Percentiles rank a stretch among this genome's conserved stretches.
These are phyloP conservation scores for Macroramphosus scolopax DNA, from an alignment of 2,797 vertebrate species.

Conservation along the genomic window DNA sequence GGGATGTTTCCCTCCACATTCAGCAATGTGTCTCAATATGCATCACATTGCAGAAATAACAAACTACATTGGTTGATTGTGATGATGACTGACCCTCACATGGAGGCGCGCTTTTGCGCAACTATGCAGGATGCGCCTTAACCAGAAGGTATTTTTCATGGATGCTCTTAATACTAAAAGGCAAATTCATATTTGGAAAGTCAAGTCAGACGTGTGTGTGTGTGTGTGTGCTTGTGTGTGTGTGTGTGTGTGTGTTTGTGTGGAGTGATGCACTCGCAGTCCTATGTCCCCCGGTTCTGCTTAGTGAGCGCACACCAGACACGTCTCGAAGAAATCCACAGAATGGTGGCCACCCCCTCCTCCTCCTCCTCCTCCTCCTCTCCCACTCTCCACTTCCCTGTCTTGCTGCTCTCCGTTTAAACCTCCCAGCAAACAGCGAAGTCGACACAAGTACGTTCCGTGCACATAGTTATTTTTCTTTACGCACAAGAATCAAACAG, in stretches of 20 bases:
- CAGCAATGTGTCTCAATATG: too few species aligned
- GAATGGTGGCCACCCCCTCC: constrained; percentile 58
- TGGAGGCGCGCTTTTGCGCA: constrained; percentile 65
- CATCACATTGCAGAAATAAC: too few species aligned
- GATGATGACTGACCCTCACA: constrained; percentile 33
- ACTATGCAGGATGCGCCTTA: constrained; percentile 54
- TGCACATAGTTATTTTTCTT: too few species aligned
- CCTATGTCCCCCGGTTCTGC: constrained; percentile 60
- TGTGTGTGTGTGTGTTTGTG: neutral
- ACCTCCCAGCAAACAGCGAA: constrained; percentile 77
- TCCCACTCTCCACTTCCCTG: constrained; percentile 20
- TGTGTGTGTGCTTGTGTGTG: neutral
- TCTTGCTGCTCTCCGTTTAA: constrained; percentile 62
- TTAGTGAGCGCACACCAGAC: constrained; percentile 79
- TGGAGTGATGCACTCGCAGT: constrained; percentile 39
- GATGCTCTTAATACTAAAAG: constrained; percentile 1
- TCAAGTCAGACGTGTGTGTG: neutral
- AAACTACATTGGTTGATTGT: constrained; percentile 8
- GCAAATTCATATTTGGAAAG: constrained; percentile 5
- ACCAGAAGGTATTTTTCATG: constrained; percentile 17
- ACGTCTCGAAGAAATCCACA: constrained; percentile 84
- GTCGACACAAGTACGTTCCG: too few species aligned
- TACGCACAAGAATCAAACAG: too few species aligned
- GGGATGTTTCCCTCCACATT: neutral
- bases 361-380: constrained; percentile 16